Evolutionary conservation across 2,113 vertebrate genomes (phyloP).

Genomic region (Electrona antarctica): DNA sequence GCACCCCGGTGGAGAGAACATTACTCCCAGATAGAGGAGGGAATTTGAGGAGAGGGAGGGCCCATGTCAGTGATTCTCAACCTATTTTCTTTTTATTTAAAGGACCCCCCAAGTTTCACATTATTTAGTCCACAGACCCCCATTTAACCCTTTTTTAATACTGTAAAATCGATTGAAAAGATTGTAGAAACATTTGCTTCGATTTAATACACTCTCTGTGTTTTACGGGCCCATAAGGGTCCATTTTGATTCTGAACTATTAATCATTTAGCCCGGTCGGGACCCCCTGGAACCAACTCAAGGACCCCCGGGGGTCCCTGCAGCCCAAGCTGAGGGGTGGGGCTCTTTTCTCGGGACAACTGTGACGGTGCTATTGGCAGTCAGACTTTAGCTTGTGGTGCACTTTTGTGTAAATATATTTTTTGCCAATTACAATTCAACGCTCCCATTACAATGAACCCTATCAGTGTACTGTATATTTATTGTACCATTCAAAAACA

Average conservation of each 20-base stretch:
- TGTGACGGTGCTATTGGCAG: conserved; percentile 63
- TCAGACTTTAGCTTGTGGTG: conserved; percentile 58
- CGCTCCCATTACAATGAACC: conserved; percentile 34
- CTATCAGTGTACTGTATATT: conserved; percentile 75
- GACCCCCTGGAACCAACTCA: no score
- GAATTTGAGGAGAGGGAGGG: background rate
- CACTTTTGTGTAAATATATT: conserved; percentile 68
- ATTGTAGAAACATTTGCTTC: no score
- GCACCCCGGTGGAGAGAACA: conserved; percentile 64
- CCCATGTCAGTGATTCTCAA: no score
- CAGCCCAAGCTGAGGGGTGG: background rate
- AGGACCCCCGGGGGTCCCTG: no score
- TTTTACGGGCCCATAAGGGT: no score
- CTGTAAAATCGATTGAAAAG: no score
- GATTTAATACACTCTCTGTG: no score
- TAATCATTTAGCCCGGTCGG: no score
- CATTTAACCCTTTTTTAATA: background rate
- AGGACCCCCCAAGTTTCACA: no score
- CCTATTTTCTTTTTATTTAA: no score
- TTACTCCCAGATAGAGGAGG: background rate
- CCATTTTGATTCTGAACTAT: no score
- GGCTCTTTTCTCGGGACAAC: conserved; percentile 41
- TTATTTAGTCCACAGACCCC: no score
- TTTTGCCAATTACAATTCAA: conserved; percentile 49
- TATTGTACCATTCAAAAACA: conserved; percentile 69